Evolutionary conservation across 2,888 invertebrate genomes (phyloP).

Genomic region (Nymphalis polychloros): DNA sequence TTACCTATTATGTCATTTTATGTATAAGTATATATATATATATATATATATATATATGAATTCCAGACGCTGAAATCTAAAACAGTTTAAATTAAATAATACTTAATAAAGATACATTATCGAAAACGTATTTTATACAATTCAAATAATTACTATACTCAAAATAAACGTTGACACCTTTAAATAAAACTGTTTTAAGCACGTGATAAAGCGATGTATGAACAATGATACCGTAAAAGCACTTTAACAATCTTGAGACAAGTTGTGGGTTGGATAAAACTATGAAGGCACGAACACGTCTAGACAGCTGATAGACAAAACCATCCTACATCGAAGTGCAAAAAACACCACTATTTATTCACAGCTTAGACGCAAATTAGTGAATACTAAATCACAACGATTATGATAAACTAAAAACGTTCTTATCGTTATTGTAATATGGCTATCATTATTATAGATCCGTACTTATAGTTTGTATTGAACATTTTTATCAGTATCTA

Average conservation of each 20-base stretch:
- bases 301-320: constrained; percentile 30
- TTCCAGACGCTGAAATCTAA: no score
- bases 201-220: constrained; percentile 25
- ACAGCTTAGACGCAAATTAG: neutral
- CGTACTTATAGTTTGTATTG: no score
- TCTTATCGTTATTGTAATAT: neutral
- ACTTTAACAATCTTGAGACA: constrained; percentile 27
- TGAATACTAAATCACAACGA: neutral
- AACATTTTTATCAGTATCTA: no score
- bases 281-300: constrained; percentile 30
- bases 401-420: neutral
- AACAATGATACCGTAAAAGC: constrained; percentile 22
- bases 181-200: constrained; percentile 7
- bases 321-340: neutral
- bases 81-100: no score
- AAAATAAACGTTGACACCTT: constrained; percentile 4
- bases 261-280: constrained; percentile 12
- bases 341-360: constrained; percentile 20
- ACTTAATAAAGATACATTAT: no score
- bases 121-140: neutral
- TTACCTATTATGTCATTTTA: no score
- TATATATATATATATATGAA: no score
- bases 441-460: no score
- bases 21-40: no score
- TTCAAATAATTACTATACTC: neutral